Evolutionary conservation across 2,888 invertebrate species (phyloP).

Genomic region (Tuberolachnus salignus): DNA sequence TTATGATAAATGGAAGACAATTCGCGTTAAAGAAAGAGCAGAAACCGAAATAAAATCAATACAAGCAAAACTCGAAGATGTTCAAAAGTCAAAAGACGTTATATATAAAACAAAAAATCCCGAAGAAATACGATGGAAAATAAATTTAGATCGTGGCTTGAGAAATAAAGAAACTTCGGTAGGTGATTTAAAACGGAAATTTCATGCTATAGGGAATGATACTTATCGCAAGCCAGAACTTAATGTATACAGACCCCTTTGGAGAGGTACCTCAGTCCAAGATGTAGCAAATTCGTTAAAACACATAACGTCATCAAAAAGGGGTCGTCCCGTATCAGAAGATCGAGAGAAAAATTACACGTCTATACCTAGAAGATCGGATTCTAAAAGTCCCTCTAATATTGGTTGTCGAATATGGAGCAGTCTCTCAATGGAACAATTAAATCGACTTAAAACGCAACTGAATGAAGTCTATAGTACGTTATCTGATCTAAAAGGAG

Average conservation of each 20-base stretch:
- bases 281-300: slow-evolving; percentile 72
- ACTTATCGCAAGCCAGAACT: slow-evolving; percentile 62
- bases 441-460: slow-evolving; percentile 78
- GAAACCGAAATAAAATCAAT: slow-evolving; percentile 80
- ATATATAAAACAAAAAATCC: slow-evolving; percentile 79
- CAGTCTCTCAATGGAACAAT: slow-evolving; percentile 83
- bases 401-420: slow-evolving; percentile 81
- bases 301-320: slow-evolving; percentile 59
- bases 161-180: slow-evolving; percentile 85
- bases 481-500: slow-evolving; percentile 61
- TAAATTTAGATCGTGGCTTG: slow-evolving; percentile 79
- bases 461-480: slow-evolving; percentile 80
- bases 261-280: slow-evolving; percentile 82
- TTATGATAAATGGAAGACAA: slow-evolving; percentile 84
- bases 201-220: slow-evolving; percentile 70
- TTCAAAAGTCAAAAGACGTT: slow-evolving; percentile 83
- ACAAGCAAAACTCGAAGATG: slow-evolving; percentile 76
- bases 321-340: slow-evolving; percentile 60
- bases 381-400: slow-evolving; percentile 62
- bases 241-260: slow-evolving; percentile 79
- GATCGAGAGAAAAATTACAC: slow-evolving; percentile 54
- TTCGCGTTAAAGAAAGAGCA: slow-evolving; percentile 78
- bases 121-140: slow-evolving; percentile 77
- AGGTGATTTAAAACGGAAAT: slow-evolving; percentile 80
- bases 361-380: slow-evolving; percentile 50